These are phyloP conservation scores for Meriones unguiculatus DNA, from an alignment of 2,113 vertebrate species.

Conservation along the genomic window DNA sequence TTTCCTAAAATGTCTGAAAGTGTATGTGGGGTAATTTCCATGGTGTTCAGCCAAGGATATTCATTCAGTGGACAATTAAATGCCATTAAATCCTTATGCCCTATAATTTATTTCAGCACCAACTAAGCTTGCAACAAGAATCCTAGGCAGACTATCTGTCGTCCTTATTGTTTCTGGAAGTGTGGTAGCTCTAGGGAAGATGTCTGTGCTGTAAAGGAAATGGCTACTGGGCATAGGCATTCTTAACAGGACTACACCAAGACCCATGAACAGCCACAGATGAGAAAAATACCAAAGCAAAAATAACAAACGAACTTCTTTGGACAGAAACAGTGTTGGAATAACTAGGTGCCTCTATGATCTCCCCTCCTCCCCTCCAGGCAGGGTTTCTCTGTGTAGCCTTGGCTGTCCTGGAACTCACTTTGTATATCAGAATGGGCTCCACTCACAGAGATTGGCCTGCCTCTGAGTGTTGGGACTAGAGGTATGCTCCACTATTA, in stretches of 20 bases:
- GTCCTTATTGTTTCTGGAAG: not conserved
- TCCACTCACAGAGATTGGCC: not conserved
- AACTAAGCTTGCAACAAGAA: not conserved
- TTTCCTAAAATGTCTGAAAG: not conserved
- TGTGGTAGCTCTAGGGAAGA: not conserved
- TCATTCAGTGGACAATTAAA: not conserved
- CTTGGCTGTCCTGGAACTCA: not conserved
- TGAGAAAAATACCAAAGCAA: not conserved
- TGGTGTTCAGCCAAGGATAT: not conserved
- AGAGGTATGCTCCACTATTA: not conserved
- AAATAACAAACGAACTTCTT: not conserved
- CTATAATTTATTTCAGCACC: not conserved
- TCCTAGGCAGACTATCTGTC: not conserved
- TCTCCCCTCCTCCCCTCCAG: not conserved
- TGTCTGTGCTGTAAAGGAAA: not conserved
- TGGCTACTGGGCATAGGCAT: not conserved
- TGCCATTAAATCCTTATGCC: not conserved
- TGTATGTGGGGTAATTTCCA: conserved; percentile 28
- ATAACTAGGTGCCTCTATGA: not conserved
- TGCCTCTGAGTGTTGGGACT: not conserved
- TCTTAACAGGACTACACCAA: not conserved
- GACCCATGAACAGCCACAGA: not conserved
- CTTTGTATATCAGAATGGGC: not conserved
- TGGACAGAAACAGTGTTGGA: not conserved
- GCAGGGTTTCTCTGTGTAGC: not conserved